phyloP scores from a whole-genome alignment of 2,113 vertebrate species.

The Vicugna pacos region DNA sequence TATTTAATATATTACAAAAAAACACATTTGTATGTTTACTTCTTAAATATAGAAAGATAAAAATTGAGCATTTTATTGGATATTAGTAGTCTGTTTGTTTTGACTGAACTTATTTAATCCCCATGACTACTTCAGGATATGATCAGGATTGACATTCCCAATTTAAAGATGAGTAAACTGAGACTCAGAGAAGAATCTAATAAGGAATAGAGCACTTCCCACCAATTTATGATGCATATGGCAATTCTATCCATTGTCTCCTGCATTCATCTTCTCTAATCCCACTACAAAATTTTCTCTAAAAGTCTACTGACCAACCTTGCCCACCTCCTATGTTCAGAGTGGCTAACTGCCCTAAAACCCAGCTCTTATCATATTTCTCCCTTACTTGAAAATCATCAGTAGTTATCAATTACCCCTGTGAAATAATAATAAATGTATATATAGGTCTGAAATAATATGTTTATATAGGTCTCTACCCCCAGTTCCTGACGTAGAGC shows the following conservation, averaged over 20 bases:
- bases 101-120: background rate
- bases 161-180: background rate
- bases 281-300: background rate
- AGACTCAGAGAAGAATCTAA: background rate
- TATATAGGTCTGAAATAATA: background rate
- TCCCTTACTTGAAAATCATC: background rate
- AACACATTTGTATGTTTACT: background rate
- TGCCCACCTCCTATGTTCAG: background rate
- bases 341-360: background rate
- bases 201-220: background rate
- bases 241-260: background rate
- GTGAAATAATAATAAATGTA: background rate
- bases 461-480: background rate
- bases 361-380: background rate
- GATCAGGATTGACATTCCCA: background rate
- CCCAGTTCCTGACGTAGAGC: background rate
- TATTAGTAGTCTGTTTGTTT: background rate
- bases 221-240: fast-evolving
- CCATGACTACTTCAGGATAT: background rate
- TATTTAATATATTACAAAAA: background rate
- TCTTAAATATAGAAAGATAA: background rate
- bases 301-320: background rate
- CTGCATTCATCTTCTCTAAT: background rate
- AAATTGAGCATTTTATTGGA: background rate
- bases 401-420: background rate